Evolutionary conservation across 2,113 vertebrate species (phyloP), one percentile per base, ranked within the genome.

Genomic region (Sus scrofa): DNA sequence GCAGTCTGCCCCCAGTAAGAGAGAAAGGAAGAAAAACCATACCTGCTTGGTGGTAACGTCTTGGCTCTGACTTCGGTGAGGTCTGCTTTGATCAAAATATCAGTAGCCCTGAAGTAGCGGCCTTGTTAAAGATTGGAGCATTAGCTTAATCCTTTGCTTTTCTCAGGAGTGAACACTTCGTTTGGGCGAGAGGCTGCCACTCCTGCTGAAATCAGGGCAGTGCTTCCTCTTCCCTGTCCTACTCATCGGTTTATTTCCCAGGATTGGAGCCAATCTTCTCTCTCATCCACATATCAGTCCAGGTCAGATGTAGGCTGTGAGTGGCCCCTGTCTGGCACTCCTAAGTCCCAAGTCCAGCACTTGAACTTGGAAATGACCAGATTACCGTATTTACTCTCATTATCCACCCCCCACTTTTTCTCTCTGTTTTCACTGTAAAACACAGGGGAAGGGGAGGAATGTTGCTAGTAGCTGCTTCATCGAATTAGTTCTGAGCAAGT

Each of bases 301-400:
- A 65, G 82, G 68, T 92, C 91, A 34, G 87, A 83, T 6, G 62
- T 74, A 24, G 34, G 63, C 70, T 92, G 58, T 37, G 32, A 84
- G 68, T 20, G 37, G 77, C 86, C 67, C 50, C 44, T 44, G n/a
- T 54, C 74, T 44, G 97, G 71, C 97, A 97, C 97, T 96, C 95
- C 96, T 86, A 95, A 95, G 97, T 98, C 98, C 98, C 95, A 98
- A 98, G 98, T 98, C 97, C 98, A 98, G 70, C 16, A 0, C 79
- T 65, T 74, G 65, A 88, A 73, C 94, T 63, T 79, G 83, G 83
- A 87, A 52, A 79, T 12, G 54, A 83, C 54, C 65, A 60, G n/a
- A 87, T 90, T 97, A 98, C 98, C 92, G 56, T 98, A 98, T 98
- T 97, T 93, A 75, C 95, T 93, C 63, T 67, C 68, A 22, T 89